These are phyloP conservation scores for Metridium senile DNA, from an alignment of 92 coral and sea anemone genomes.

Conservation along the genomic window DNA sequence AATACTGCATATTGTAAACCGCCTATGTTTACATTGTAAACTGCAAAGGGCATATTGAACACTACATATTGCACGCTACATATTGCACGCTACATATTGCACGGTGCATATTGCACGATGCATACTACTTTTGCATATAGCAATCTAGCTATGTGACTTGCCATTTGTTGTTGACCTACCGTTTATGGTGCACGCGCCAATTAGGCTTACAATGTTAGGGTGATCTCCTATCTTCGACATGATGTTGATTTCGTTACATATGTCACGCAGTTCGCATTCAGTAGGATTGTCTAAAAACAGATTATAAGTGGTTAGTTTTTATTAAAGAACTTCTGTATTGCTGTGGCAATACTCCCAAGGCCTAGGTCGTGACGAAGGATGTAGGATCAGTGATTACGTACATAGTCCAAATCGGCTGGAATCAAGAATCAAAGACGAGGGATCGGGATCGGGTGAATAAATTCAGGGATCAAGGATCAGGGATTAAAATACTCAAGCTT, in stretches of 20 bases:
- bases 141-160: not conserved
- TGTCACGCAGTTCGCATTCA: slow-evolving; percentile 15
- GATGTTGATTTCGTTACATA: slow-evolving; percentile 10
- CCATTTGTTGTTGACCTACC: slow-evolving; percentile 4
- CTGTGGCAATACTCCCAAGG: not conserved
- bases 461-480: no score
- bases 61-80: no score
- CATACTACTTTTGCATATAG: not conserved
- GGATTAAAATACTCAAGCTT: no score
- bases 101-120: not conserved
- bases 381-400: no score
- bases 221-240: slow-evolving; percentile 26
- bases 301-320: not conserved
- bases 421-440: no score
- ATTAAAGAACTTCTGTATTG: not conserved
- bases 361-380: no score
- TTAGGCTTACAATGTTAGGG: slow-evolving; percentile 27
- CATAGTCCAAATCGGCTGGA: no score
- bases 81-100: no score
- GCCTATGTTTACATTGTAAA: no score
- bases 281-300: slow-evolving; percentile 9
- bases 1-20: no score
- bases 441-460: no score
- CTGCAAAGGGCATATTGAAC: no score
- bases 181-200: slow-evolving; percentile 24